These are phyloP conservation scores for Castor canadensis DNA, from an alignment of 2,113 vertebrate species.

Conservation along the genomic window DNA sequence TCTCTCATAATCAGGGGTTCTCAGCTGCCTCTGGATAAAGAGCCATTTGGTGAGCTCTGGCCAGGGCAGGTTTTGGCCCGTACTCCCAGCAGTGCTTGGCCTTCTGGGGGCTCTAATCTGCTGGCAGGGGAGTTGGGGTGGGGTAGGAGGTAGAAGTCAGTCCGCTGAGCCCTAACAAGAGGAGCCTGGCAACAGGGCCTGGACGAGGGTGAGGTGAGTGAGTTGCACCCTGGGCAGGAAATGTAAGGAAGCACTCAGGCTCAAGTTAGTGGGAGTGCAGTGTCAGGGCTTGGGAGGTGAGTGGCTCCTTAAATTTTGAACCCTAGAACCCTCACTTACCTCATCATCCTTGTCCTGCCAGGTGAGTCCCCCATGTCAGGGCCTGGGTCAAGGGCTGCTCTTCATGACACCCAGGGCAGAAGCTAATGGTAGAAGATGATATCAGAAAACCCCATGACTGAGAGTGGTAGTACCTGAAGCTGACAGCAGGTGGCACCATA, in stretches of 20 bases:
- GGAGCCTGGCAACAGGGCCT: background rate
- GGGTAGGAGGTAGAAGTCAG: background rate
- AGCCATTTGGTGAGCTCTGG: background rate
- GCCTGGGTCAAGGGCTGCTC: background rate
- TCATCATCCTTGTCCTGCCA: background rate
- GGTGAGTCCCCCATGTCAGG: background rate
- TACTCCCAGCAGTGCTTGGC: no score
- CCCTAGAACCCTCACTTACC: background rate
- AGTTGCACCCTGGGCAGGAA: background rate
- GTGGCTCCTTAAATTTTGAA: background rate
- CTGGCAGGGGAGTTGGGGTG: accelerated
- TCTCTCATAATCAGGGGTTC: slow-evolving; percentile 5
- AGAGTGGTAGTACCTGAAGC: background rate
- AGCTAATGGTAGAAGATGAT: background rate
- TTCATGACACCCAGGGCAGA: background rate
- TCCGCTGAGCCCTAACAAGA: background rate
- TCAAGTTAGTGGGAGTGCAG: background rate
- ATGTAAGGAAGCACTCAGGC: background rate
- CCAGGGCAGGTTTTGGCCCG: background rate
- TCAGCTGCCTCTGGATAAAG: background rate
- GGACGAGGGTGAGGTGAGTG: background rate
- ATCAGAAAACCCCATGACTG: background rate
- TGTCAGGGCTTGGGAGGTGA: background rate
- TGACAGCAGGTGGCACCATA: slow-evolving; percentile 13
- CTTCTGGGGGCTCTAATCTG: background rate